Conservation (phyloP, 2,797 vertebrate genomes). For the Myripristis jacobus region DNA sequence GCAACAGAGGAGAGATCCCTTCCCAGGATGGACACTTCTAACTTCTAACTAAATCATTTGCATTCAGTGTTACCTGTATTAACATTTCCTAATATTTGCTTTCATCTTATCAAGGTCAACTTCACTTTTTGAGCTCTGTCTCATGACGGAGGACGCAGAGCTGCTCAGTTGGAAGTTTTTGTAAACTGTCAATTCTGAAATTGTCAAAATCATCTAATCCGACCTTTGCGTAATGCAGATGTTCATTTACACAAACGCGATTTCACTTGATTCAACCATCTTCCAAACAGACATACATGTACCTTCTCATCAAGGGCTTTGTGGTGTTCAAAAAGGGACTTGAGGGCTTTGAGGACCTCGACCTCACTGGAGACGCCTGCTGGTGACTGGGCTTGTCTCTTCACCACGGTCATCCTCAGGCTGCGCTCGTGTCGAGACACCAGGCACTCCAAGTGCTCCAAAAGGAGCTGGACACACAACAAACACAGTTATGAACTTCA, state of each 20-base stretch:
- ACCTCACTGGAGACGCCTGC: conserved; percentile 98
- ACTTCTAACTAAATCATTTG: too few relatives aligned
- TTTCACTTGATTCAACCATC: neutral
- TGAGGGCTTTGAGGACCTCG: conserved; percentile 97
- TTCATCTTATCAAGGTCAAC: too few relatives aligned
- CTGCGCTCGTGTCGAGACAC: conserved; percentile 96
- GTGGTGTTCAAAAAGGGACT: conserved; percentile 97
- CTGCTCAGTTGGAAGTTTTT: too few relatives aligned
- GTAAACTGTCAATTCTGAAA: too few relatives aligned
- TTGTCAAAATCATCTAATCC: too few relatives aligned
- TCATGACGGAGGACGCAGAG: too few relatives aligned
- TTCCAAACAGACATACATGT: conserved; percentile 2
- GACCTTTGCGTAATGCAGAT: neutral
- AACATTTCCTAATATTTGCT: too few relatives aligned
- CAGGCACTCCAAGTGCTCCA: conserved; percentile 97
- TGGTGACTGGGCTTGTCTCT: conserved; percentile 96
- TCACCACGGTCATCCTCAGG: conserved; percentile 97
- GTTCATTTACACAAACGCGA: neutral
- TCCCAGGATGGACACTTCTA: too few relatives aligned
- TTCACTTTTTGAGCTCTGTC: too few relatives aligned
- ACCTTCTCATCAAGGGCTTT: conserved; percentile 99
- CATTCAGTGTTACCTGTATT: too few relatives aligned
- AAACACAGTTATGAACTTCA: neutral
- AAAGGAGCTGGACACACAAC: conserved; percentile 83
- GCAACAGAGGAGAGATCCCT: too few relatives aligned